A percentile compares a stretch with the other conserved stretches of the same genome.
Evolutionary conservation across 2,888 invertebrate genomes (phyloP).

Genomic region (Monochamus alternatus): DNA sequence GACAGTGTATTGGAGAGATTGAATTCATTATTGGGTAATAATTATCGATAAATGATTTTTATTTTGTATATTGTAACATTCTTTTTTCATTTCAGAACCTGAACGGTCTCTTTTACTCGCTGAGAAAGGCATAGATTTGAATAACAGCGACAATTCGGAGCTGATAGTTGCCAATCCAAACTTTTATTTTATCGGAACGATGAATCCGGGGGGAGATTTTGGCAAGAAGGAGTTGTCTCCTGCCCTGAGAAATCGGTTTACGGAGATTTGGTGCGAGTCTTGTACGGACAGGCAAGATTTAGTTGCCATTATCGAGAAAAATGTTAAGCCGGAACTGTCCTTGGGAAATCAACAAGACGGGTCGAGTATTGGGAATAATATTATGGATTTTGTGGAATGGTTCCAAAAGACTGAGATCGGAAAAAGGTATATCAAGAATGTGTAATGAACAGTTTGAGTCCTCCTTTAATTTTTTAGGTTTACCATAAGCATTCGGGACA

Average conservation of each 20-base stretch:
- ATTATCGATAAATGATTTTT: neutral
- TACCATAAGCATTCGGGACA: conserved; percentile 91
- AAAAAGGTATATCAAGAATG: conserved; percentile 68
- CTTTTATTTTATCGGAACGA: conserved; percentile 96
- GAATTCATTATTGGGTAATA: conserved; percentile 88
- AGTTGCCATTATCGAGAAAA: conserved; percentile 85
- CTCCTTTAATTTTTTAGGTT: conserved; percentile 74
- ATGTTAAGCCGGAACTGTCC: conserved; percentile 75
- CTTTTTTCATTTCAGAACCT: conserved; percentile 77
- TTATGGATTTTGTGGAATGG: conserved; percentile 88
- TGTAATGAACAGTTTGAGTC: neutral
- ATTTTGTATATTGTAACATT: no score
- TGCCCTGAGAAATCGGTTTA: conserved; percentile 96
- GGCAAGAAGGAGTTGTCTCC: conserved; percentile 99
- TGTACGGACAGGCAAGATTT: conserved; percentile 84
- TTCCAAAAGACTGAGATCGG: conserved; percentile 81
- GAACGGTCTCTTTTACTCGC: conserved; percentile 92
- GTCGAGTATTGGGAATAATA: conserved; percentile 77
- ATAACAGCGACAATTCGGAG: conserved; percentile 71
- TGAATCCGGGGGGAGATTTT: conserved; percentile 99
- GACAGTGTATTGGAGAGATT: conserved; percentile 98
- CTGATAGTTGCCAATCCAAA: conserved; percentile 79
- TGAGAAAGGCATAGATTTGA: conserved; percentile 86
- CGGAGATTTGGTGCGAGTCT: conserved; percentile 98
- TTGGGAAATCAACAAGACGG: conserved; percentile 74